These are phyloP conservation scores for Lates calcarifer DNA, from an alignment of 2,113 vertebrate species.

Conservation along the genomic window DNA sequence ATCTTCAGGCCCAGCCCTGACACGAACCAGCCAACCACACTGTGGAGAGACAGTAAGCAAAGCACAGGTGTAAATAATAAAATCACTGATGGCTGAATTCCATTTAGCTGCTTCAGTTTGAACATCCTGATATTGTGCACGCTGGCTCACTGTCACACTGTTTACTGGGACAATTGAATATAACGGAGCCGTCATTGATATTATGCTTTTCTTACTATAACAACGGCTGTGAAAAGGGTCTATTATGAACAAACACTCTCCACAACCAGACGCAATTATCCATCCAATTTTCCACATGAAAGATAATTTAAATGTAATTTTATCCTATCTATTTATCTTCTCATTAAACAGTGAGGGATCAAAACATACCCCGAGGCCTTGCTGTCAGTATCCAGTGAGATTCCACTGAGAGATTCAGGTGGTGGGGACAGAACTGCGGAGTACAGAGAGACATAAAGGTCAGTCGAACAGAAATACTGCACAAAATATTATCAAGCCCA, in stretches of 20 bases:
- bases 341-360: neutral
- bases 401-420: conserved; percentile 82
- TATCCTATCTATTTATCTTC: neutral
- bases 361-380: conserved; percentile 54
- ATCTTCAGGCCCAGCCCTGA: conserved; percentile 89
- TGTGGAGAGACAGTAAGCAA: conserved; percentile 61
- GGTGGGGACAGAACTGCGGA: conserved; percentile 81
- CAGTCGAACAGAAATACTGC: too few species aligned
- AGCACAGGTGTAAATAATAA: too few species aligned
- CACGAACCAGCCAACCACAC: conserved; percentile 89
- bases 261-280: neutral
- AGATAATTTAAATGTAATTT: neutral
- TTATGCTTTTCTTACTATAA: too few species aligned
- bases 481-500: neutral
- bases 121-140: too few species aligned
- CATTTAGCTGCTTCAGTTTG: too few species aligned
- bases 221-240: too few species aligned
- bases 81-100: too few species aligned
- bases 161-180: too few species aligned
- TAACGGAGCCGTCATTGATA: too few species aligned
- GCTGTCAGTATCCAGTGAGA: conserved; percentile 77
- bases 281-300: neutral
- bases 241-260: too few species aligned
- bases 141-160: too few species aligned
- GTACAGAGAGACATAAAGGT: neutral